phyloP scores from a whole-genome alignment of 1,140 invertebrate genomes.

The Plectus sambesii region DNA sequence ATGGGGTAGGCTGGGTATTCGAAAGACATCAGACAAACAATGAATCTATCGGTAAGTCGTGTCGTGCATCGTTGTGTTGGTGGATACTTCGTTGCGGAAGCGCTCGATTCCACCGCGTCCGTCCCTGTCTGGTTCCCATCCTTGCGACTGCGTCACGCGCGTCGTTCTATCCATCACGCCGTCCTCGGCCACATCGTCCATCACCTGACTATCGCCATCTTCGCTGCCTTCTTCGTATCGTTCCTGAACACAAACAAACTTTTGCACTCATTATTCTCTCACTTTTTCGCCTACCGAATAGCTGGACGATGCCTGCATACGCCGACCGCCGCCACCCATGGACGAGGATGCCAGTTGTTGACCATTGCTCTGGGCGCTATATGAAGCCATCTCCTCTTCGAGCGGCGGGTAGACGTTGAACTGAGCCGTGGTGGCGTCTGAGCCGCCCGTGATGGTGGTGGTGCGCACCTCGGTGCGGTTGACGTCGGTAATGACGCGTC shows the following conservation, averaged over 20 bases:
- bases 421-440: not conserved
- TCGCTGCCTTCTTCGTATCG: conserved; percentile 11
- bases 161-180: conserved; percentile 19
- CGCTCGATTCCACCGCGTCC: conserved; percentile 22
- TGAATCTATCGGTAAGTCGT: too few relatives aligned
- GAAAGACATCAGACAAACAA: too few relatives aligned
- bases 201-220: conserved; percentile 19
- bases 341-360: conserved; percentile 17
- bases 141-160: conserved; percentile 19
- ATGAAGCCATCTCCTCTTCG: conserved; percentile 24
- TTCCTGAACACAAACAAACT: conserved; percentile 1
- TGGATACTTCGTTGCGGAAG: conserved; percentile 21
- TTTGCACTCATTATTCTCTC: too few relatives aligned
- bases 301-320: not conserved
- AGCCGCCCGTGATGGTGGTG: conserved; percentile 14
- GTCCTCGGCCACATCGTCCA: conserved; percentile 20
- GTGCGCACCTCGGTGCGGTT: conserved; percentile 24
- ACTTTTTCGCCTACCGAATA: too few relatives aligned
- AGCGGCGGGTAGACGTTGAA: conserved; percentile 1
- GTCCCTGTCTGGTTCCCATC: conserved; percentile 23
- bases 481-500: conserved; percentile 27
- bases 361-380: conserved; percentile 26
- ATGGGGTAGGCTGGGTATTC: too few relatives aligned
- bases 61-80: conserved; percentile 22
- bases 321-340: not conserved